Evolutionary conservation across 2,888 invertebrate species (phyloP), one percentile per base, ranked within the genome.

Genomic region (Rambutsinella grinnellia): DNA sequence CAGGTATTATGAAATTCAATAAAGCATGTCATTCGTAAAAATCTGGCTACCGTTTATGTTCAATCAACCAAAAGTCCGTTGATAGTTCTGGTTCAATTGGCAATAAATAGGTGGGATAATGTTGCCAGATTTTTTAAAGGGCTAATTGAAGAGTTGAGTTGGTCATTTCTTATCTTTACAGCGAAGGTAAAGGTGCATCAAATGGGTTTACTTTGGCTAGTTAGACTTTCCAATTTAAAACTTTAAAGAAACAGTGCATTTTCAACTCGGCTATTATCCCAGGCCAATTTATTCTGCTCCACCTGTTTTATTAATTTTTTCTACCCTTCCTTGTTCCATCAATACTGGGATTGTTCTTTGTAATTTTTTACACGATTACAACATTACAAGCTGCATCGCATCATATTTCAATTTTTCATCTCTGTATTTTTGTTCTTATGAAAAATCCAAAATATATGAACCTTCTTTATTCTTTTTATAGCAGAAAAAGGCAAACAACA

Each of bases 321-420:
- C 36, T 36, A 36, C 36, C 36, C 5, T 36, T 13, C 36, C 36
- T 13, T 36, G 13, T 13, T 13, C 13, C 36, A 23, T 61, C 23
- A 61, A 57, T 57, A 57, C 26, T 23, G 57, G 17, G 3, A 26
- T 21, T 5, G 27, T 10, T 28, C 27, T 21, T 8, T 19, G n/a
- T 28, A 28, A 24, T 15, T 26, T 36, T 58, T 67, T 27, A 67
- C 51, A 21, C 26, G 57, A 67, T 67, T 58, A 67, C 44, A 13
- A 8, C 8, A 27, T 53, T 49, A 62, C 61, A 23, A 24, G 54
- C 17, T 23, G 54, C 26, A n/a, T n/a, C n/a, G n/a, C n/a, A 44
- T 56, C 66, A 46, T 66, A 66, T 44, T 56, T 66, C 67, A 49
- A 1, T 49, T 58, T 67, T 67, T 47, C 67, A 49, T 56, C 56